These are phyloP conservation scores for Dunckerocampus dactyliophorus DNA, from an alignment of 2,113 vertebrate species.

Conservation along the genomic window DNA sequence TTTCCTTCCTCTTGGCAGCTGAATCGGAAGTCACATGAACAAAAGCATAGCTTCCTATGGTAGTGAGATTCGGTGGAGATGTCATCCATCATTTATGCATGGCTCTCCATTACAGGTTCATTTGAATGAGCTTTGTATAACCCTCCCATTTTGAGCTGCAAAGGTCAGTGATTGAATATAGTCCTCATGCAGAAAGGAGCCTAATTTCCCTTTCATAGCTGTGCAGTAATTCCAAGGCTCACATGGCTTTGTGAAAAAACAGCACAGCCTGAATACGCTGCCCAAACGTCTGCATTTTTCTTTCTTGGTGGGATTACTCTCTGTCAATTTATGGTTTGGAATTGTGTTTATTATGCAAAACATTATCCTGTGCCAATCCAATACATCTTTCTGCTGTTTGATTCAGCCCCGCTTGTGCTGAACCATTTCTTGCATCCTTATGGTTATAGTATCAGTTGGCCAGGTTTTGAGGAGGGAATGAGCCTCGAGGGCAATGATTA, in stretches of 20 bases:
- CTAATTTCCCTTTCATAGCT: slow-evolving; percentile 43
- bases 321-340: slow-evolving; percentile 51
- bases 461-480: slow-evolving; percentile 57
- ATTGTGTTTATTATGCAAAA: slow-evolving; percentile 41
- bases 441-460: slow-evolving; percentile 37
- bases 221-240: slow-evolving; percentile 25
- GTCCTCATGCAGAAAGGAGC: slow-evolving; percentile 55
- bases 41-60: slow-evolving; percentile 26
- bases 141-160: slow-evolving; percentile 40
- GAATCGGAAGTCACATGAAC: slow-evolving; percentile 26
- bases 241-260: slow-evolving; percentile 38
- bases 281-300: slow-evolving; percentile 50
- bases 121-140: slow-evolving; percentile 58
- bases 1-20: slow-evolving; percentile 16
- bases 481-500: slow-evolving; percentile 29
- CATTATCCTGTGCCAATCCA: slow-evolving; percentile 23
- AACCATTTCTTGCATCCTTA: slow-evolving; percentile 27
- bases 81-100: slow-evolving; percentile 69
- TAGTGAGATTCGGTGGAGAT: slow-evolving; percentile 43
- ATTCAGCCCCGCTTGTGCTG: slow-evolving; percentile 35
- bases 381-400: slow-evolving; percentile 38
- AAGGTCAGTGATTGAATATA: slow-evolving; percentile 70
- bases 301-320: slow-evolving; percentile 58
- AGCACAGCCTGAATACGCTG: slow-evolving; percentile 30
- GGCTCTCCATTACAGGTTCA: slow-evolving; percentile 63